phyloP scores from a whole-genome alignment of 2,113 vertebrate genomes.

The Strigops habroptila region DNA sequence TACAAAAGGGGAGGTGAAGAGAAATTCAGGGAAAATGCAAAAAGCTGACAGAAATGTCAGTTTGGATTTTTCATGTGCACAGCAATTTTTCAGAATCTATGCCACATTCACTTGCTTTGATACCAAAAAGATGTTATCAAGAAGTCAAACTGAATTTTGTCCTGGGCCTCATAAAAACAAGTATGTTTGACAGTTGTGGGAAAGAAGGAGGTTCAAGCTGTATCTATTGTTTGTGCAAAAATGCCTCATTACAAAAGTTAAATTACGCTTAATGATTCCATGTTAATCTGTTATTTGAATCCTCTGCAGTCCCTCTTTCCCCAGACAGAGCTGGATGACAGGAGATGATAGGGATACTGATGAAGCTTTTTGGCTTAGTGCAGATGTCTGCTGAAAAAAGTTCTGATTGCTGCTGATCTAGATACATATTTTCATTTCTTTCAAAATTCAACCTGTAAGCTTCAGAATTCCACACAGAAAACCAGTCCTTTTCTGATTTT shows the following conservation, averaged over 20 bases:
- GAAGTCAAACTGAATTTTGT: background rate
- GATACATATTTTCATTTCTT: background rate
- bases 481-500: background rate
- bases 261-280: background rate
- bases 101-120: background rate
- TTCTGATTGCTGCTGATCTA: background rate
- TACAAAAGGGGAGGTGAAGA: background rate
- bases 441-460: background rate
- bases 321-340: background rate
- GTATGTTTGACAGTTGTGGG: constrained; percentile 17
- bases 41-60: background rate
- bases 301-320: background rate
- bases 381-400: background rate
- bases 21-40: background rate
- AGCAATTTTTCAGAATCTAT: background rate
- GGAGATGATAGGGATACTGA: background rate
- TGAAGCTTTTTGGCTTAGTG: background rate
- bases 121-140: constrained; percentile 1
- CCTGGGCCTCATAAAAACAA: background rate
- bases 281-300: constrained; percentile 53
- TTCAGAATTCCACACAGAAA: background rate
- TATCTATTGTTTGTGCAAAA: constrained; percentile 16
- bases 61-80: background rate
- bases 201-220: constrained; percentile 1
- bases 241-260: constrained; percentile 34